Evolutionary conservation across 2,797 vertebrate species (phyloP).

Genomic region (Sylvilagus floridanus): DNA sequence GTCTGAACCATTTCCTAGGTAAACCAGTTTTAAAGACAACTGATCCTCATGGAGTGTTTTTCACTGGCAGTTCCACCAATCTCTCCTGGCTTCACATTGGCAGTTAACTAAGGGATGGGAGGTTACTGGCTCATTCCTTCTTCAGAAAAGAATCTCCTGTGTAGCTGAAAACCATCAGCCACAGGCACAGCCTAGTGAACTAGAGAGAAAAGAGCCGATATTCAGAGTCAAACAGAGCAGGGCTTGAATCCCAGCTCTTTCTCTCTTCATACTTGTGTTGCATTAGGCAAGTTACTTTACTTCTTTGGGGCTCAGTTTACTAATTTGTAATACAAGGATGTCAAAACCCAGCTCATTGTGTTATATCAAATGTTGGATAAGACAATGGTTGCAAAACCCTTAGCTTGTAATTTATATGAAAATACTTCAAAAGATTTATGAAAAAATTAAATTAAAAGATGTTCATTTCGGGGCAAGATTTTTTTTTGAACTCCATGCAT

Average conservation of each 20-base stretch:
- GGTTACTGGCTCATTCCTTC: constrained; percentile 20
- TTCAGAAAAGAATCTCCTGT: background rate
- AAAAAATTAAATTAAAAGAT: too few relatives aligned
- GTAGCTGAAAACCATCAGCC: background rate
- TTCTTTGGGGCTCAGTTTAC: background rate
- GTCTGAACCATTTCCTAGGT: constrained; percentile 50
- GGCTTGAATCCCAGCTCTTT: background rate
- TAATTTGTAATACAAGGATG: background rate
- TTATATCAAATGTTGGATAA: background rate
- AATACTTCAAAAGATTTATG: too few relatives aligned
- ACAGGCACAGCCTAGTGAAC: background rate
- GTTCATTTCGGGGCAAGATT: too few relatives aligned
- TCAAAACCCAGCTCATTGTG: background rate
- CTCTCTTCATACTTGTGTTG: background rate
- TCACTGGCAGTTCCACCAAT: constrained; percentile 15
- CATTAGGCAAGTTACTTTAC: background rate
- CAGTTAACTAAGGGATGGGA: background rate
- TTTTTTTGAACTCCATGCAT: too few relatives aligned
- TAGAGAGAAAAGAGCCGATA: background rate
- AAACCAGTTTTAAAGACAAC: constrained; percentile 64
- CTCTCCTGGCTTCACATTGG: constrained; percentile 18
- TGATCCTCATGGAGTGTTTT: constrained; percentile 41
- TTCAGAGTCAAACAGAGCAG: background rate
- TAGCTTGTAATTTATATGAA: background rate
- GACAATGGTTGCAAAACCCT: background rate